Conservation (phyloP, 2,888 invertebrate species). For the Rhogogaster chlorosoma region DNA sequence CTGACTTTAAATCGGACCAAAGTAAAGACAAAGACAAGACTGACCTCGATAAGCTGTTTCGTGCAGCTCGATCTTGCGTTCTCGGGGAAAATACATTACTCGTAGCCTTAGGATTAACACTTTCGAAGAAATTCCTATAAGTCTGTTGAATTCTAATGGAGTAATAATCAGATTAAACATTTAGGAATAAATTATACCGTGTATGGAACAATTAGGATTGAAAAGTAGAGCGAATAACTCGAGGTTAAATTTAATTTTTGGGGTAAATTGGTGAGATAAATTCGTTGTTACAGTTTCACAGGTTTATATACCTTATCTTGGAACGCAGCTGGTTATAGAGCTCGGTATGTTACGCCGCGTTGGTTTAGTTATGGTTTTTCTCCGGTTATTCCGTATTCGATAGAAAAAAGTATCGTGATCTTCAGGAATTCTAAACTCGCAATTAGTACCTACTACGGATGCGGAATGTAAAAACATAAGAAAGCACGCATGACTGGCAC, state of each 20-base stretch:
- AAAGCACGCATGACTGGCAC: slow-evolving; percentile 52
- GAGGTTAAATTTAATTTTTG: neutral
- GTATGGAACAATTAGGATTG: neutral
- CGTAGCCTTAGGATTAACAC: neutral
- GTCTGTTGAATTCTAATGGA: neutral
- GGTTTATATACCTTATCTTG: neutral
- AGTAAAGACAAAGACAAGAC: neutral
- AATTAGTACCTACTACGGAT: slow-evolving; percentile 46
- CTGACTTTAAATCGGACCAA: neutral
- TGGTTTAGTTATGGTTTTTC: neutral
- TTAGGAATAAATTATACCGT: neutral
- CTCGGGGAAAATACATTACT: neutral
- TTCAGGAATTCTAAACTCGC: slow-evolving; percentile 60
- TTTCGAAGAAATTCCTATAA: neutral
- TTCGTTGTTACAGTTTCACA: neutral
- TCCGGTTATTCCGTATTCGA: neutral
- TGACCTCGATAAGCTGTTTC: slow-evolving; percentile 11
- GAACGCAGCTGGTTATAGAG: neutral
- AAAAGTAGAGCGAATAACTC: slow-evolving; percentile 12
- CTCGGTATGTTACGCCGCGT: neutral
- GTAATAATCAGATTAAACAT: neutral
- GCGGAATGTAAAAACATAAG: slow-evolving; percentile 44
- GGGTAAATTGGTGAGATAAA: neutral
- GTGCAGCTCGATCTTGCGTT: neutral
- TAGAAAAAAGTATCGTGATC: slow-evolving; percentile 55